Base-by-base conservation (phyloP, 2,113 vertebrate species). In the Pavo muticus region DNA sequence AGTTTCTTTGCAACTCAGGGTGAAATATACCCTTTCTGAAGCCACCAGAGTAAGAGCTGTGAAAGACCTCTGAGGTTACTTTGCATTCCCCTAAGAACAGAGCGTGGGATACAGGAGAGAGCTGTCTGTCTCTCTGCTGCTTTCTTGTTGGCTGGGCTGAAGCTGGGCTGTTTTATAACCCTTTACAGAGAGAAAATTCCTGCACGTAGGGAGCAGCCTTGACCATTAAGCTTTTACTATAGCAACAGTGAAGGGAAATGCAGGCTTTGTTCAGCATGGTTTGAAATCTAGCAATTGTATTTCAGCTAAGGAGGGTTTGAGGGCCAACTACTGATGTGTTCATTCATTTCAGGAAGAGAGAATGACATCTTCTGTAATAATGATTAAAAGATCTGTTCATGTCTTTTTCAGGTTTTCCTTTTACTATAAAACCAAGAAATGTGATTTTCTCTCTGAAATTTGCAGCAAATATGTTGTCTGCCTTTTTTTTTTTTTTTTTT, bases 311-410 rank as follows among this genome's bases (percentile, higher is more conserved):
- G 64, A 61, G 45, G 15, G 17, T 84, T 19, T 76, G 59, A 70
- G 57, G 45, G 32, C 30, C 48, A 73, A 1, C 59, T 65, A 77
- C 39, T 39, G 74, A 56, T 42, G 42, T 69, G 52, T 84, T 91
- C 65, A 45, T 77, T 91, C 69, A 42, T 81, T 88, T 75, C 63
- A 68, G 70, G 42, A 84, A 61, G 69, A 67, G 50, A 78, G 80
- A 70, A 67, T 23, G 60, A 74, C 42, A 69, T 18, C 57, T 77
- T 88, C 84, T 72, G 32, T 87, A 94, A 89, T 74, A 44, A 32
- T 44, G 70, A 92, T 72, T 89, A 80, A 93, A 96, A 56, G 37
- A 61, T 48, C 20, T 52, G 24, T 73, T 90, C 84, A 74, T 68
- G 35, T 67, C 76, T 90, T 11, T 20, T 86, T 70, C 56, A 77